Percentiles rank a stretch among this genome's conserved stretches.
These are phyloP conservation scores for Leptopilina syphax DNA, from an alignment of 2,888 invertebrate species.

Conservation along the genomic window DNA sequence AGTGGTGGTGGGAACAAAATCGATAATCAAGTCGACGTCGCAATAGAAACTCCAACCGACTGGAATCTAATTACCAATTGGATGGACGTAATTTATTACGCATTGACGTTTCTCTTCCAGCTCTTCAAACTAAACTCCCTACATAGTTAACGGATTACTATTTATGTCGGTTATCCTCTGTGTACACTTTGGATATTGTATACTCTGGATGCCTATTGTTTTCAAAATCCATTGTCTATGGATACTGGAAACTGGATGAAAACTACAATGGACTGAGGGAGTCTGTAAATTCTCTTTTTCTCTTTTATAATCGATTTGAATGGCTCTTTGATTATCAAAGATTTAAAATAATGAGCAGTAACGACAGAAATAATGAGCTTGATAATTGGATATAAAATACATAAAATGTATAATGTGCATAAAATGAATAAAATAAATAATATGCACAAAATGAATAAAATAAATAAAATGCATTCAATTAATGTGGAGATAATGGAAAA, in stretches of 20 bases:
- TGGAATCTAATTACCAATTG: conserved; percentile 60
- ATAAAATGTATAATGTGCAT: too few relatives aligned
- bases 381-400: too few relatives aligned
- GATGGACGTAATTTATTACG: conserved; percentile 51
- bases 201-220: conserved; percentile 3
- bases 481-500: too few relatives aligned
- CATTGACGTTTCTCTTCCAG: conserved; percentile 7
- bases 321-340: too few relatives aligned
- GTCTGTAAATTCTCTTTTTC: too few relatives aligned
- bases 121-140: background rate
- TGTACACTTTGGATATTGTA: conserved; percentile 15
- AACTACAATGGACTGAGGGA: too few relatives aligned
- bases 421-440: too few relatives aligned
- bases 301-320: too few relatives aligned
- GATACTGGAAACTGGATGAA: background rate
- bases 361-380: too few relatives aligned
- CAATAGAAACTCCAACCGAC: conserved; percentile 48
- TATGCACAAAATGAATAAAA: too few relatives aligned
- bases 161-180: conserved; percentile 12
- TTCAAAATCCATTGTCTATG: background rate
- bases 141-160: conserved; percentile 31
- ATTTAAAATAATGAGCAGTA: too few relatives aligned
- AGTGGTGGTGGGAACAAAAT: conserved; percentile 34
- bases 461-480: too few relatives aligned
- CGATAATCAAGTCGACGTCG: conserved; percentile 37